Evolutionary conservation across 2,888 invertebrate species (phyloP).

Genomic region (Drosophila anomelani): DNA sequence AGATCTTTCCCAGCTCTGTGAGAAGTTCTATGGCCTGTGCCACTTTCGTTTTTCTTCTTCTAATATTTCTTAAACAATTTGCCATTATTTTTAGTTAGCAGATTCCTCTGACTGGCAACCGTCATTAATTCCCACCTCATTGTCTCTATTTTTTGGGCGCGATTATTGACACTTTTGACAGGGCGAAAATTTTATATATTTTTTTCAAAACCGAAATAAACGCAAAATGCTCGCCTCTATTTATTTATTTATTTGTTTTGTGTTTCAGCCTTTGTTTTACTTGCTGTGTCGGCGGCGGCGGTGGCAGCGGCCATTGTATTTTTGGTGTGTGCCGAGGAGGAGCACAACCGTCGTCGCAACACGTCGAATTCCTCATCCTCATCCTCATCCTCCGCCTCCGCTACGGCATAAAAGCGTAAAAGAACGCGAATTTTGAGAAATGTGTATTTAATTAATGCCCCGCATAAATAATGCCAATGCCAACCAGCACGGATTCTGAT

Average conservation of each 20-base stretch:
- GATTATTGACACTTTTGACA: slow-evolving; percentile 77
- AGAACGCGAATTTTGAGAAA: slow-evolving; percentile 38
- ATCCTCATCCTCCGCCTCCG: slow-evolving; percentile 3
- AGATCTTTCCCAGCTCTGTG: not conserved
- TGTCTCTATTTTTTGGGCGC: slow-evolving; percentile 52
- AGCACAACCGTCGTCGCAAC: slow-evolving; percentile 27
- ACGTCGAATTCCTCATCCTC: slow-evolving; percentile 36
- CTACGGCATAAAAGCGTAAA: slow-evolving; percentile 13
- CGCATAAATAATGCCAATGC: slow-evolving; percentile 59
- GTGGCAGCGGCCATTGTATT: slow-evolving; percentile 29
- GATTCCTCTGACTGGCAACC: slow-evolving; percentile 29
- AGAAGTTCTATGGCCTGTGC: slow-evolving; percentile 24
- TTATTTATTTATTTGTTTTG: slow-evolving; percentile 40
- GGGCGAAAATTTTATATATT: slow-evolving; percentile 36
- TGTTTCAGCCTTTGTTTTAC: slow-evolving; percentile 37
- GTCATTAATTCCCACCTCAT: slow-evolving; percentile 50
- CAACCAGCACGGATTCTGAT: slow-evolving; percentile 14
- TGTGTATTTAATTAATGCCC: slow-evolving; percentile 47
- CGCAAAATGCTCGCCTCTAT: slow-evolving; percentile 34
- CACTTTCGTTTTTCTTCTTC: slow-evolving; percentile 16
- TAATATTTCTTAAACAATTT: slow-evolving; percentile 18
- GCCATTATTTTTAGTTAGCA: slow-evolving; percentile 68
- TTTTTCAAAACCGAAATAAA: slow-evolving; percentile 8
- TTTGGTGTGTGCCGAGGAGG: slow-evolving; percentile 33
- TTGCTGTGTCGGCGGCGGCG: slow-evolving; percentile 26